Evolutionary conservation across 2,888 invertebrate species (phyloP).

Genomic region (Mayetiola destructor): DNA sequence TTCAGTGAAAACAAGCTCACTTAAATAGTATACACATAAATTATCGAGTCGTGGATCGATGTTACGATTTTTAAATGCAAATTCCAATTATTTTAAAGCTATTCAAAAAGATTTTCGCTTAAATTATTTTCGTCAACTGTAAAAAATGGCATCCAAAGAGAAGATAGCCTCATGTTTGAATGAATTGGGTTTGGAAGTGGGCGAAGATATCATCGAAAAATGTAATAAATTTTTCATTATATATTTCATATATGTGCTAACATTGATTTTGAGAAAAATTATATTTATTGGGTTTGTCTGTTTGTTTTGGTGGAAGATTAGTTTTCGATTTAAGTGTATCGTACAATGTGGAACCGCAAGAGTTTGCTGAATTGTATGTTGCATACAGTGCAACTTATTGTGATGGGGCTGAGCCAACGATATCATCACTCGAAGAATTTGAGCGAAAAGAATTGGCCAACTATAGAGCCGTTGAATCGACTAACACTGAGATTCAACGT

Average conservation of each 20-base stretch:
- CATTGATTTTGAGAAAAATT: slow-evolving; percentile 7
- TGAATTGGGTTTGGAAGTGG: slow-evolving; percentile 44
- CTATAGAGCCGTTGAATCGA: slow-evolving; percentile 25
- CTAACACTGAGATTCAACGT: not conserved
- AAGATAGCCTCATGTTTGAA: slow-evolving; percentile 43
- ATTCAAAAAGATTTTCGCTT: too few species aligned
- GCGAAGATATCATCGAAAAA: slow-evolving; percentile 41
- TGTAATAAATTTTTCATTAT: slow-evolving; percentile 32
- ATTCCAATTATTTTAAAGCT: too few species aligned
- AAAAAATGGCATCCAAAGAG: not conserved
- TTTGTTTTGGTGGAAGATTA: slow-evolving; percentile 24
- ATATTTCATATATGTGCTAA: slow-evolving; percentile 16
- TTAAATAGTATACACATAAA: too few species aligned
- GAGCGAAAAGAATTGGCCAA: slow-evolving; percentile 46
- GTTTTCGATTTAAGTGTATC: slow-evolving; percentile 49
- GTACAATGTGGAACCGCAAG: slow-evolving; percentile 50
- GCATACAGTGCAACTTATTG: slow-evolving; percentile 55
- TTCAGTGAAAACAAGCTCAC: too few species aligned
- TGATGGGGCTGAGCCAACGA: slow-evolving; percentile 44
- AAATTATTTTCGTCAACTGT: too few species aligned
- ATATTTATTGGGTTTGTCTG: not conserved
- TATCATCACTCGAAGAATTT: slow-evolving; percentile 44
- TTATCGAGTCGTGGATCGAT: too few species aligned
- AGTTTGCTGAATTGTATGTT: slow-evolving; percentile 64
- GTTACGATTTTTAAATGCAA: too few species aligned